Evolutionary conservation across 1,140 invertebrate species (phyloP).

Genomic region (Neuroterus valhalla): DNA sequence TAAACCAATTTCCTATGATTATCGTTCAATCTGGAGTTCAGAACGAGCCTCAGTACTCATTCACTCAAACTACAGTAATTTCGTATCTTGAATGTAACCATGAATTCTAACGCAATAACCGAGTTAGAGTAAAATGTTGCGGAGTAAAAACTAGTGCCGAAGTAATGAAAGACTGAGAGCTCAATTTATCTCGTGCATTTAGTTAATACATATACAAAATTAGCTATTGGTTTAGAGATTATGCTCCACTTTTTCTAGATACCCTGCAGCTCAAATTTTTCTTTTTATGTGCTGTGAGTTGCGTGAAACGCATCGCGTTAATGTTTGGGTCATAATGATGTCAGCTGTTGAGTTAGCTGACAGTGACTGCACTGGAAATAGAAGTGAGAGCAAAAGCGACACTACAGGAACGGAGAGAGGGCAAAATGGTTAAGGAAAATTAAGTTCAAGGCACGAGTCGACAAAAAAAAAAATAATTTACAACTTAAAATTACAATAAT

Average conservation of each 20-base stretch:
- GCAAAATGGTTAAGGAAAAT: too few relatives aligned
- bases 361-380: too few relatives aligned
- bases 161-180: background rate
- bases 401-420: too few relatives aligned
- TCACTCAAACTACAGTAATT: background rate
- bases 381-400: too few relatives aligned
- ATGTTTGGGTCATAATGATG: too few relatives aligned
- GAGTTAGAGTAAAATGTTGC: background rate
- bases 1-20: background rate
- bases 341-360: too few relatives aligned
- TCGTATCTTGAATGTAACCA: background rate
- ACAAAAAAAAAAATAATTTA: too few relatives aligned
- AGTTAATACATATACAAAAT: background rate
- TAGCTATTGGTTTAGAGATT: background rate
- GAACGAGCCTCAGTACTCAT: background rate
- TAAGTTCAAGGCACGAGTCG: too few relatives aligned
- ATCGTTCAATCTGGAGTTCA: background rate
- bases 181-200: background rate
- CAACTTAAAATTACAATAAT: too few relatives aligned
- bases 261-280: too few relatives aligned
- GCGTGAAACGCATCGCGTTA: too few relatives aligned
- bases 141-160: background rate
- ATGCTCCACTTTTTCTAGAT: background rate
- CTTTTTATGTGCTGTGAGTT: too few relatives aligned
- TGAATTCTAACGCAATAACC: background rate